Evolutionary conservation across 2,113 vertebrate genomes (phyloP).

Genomic region (Micromys minutus): DNA sequence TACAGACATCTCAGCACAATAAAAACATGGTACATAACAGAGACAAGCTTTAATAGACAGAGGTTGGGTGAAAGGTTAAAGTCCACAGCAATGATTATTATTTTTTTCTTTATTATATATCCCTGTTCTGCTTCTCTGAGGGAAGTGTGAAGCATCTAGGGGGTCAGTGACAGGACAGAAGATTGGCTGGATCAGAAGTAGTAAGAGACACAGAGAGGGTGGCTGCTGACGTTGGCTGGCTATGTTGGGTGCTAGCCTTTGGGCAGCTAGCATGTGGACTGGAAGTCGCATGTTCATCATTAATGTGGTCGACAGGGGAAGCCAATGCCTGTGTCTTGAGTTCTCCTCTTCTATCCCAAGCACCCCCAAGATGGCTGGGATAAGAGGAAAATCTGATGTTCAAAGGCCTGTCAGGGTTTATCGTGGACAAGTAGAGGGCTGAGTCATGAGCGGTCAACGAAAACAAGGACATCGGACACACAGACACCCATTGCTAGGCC

Average conservation of each 20-base stretch:
- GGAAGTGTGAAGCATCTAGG: rapidly evolving
- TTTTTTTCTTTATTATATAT: conserved; percentile 17
- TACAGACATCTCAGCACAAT: conserved; percentile 50
- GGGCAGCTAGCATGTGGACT: background rate
- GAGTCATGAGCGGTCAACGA: background rate
- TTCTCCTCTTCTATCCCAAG: background rate
- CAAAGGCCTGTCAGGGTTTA: background rate
- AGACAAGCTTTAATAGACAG: conserved; percentile 71
- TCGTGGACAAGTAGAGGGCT: background rate
- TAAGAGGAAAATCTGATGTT: background rate
- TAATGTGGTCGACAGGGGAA: background rate
- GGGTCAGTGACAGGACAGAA: background rate
- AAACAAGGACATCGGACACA: conserved; percentile 14
- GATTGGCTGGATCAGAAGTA: background rate
- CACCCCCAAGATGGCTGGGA: background rate
- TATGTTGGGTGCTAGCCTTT: background rate
- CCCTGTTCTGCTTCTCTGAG: conserved; percentile 4
- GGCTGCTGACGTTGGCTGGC: background rate
- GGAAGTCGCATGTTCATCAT: background rate
- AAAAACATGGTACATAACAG: conserved; percentile 47
- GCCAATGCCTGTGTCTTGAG: rapidly evolving
- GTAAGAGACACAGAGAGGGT: background rate
- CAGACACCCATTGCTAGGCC: background rate
- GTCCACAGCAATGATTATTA: background rate
- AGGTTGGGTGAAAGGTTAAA: background rate